Evolutionary conservation across 1,140 invertebrate genomes (phyloP).

Genomic region (Conus betulinus): DNA sequence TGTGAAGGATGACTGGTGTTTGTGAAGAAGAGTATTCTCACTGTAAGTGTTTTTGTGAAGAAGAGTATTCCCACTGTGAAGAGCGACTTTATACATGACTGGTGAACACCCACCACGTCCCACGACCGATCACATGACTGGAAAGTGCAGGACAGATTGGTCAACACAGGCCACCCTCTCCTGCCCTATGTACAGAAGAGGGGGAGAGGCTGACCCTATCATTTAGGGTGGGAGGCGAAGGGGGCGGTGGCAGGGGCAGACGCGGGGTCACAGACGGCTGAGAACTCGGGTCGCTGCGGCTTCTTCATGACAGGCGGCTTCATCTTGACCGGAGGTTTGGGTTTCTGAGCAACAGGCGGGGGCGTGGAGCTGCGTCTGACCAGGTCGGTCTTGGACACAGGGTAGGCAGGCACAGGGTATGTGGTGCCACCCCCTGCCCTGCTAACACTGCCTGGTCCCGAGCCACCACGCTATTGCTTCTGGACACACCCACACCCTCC

Average conservation of each 20-base stretch:
- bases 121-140: too few species aligned
- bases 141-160: too few species aligned
- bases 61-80: too few species aligned
- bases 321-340: slow-evolving; percentile 84
- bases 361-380: slow-evolving; percentile 25
- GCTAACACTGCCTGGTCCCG: not conserved
- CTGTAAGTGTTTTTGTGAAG: too few species aligned
- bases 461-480: slow-evolving; percentile 46
- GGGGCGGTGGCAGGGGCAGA: not conserved
- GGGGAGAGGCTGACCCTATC: slow-evolving; percentile 14
- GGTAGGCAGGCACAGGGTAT: not conserved
- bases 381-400: not conserved
- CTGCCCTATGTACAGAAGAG: not conserved
- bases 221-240: not conserved
- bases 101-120: too few species aligned
- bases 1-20: too few species aligned
- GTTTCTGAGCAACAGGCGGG: slow-evolving; percentile 74
- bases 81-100: too few species aligned
- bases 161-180: too few species aligned
- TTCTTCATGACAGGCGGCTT: slow-evolving; percentile 86
- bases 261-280: not conserved
- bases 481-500: not conserved
- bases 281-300: slow-evolving; percentile 74
- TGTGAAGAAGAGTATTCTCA: too few species aligned
- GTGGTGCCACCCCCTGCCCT: not conserved